A percentile compares a stretch with the other conserved stretches of the same genome.
Conservation (phyloP, 2,113 vertebrate species). For the Salvelinus namaycush region DNA sequence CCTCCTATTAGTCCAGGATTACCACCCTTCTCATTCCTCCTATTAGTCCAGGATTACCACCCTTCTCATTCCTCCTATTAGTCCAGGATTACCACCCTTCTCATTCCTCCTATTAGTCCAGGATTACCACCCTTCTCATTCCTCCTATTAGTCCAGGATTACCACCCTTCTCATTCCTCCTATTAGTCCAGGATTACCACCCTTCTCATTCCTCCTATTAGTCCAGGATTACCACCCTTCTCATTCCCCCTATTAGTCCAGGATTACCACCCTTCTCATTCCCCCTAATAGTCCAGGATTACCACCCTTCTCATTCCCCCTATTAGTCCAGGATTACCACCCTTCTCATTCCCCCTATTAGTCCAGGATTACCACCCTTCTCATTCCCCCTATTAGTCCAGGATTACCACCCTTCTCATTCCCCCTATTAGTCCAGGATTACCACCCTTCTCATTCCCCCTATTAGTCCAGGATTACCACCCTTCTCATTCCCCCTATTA, state of each 20-base stretch:
- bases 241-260: too few relatives aligned
- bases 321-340: slow-evolving; percentile 56
- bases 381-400: slow-evolving; percentile 34
- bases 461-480: slow-evolving; percentile 57
- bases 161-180: too few relatives aligned
- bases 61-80: too few relatives aligned
- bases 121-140: too few relatives aligned
- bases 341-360: slow-evolving; percentile 45
- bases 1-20: too few relatives aligned
- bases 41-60: slow-evolving; percentile 60
- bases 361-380: slow-evolving; percentile 51
- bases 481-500: slow-evolving; percentile 41
- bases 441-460: slow-evolving; percentile 52
- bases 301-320: slow-evolving; percentile 45
- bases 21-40: not conserved
- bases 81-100: too few relatives aligned
- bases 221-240: too few relatives aligned
- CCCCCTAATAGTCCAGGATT: slow-evolving; percentile 65
- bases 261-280: too few relatives aligned
- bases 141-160: too few relatives aligned
- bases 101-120: too few relatives aligned
- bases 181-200: too few relatives aligned
- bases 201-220: too few relatives aligned
- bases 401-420: slow-evolving; percentile 13
- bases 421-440: slow-evolving; percentile 64